These are phyloP conservation scores for Neoascia interrupta DNA, from an alignment of 2,888 invertebrate genomes.

Conservation along the genomic window DNA sequence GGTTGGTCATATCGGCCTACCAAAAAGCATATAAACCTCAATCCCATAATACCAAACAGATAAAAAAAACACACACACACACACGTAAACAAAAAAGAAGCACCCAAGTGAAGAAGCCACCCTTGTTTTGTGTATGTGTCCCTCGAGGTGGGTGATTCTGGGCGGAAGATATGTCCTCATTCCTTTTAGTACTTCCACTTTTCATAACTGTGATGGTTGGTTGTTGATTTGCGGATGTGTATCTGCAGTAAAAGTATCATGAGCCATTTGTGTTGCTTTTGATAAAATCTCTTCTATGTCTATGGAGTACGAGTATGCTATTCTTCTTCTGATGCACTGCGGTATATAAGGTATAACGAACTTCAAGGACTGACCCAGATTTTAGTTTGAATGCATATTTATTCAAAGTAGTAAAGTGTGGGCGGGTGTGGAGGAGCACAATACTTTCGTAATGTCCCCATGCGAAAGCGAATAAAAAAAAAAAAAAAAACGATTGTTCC, in stretches of 20 bases:
- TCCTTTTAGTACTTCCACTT: slow-evolving; percentile 11
- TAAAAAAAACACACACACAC: too few species aligned
- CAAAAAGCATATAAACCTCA: background rate
- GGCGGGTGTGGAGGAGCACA: background rate
- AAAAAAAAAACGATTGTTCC: slow-evolving; percentile 2
- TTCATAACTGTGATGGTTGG: slow-evolving; percentile 13
- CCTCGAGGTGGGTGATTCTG: background rate
- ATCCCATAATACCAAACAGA: background rate
- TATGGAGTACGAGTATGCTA: too few species aligned
- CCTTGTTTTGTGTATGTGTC: background rate
- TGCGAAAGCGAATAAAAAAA: too few species aligned
- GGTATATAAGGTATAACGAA: too few species aligned
- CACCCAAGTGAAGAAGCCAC: background rate
- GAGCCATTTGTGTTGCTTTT: slow-evolving; percentile 51
- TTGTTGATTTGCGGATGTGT: slow-evolving; percentile 50
- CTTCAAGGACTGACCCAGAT: slow-evolving; percentile 41
- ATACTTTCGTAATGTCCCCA: background rate
- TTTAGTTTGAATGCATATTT: slow-evolving; percentile 24
- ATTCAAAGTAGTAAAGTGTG: background rate
- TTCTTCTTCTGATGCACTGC: slow-evolving; percentile 23
- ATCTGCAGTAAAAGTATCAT: slow-evolving; percentile 50
- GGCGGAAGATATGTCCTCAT: slow-evolving; percentile 5
- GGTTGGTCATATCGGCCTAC: background rate
- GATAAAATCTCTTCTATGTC: slow-evolving; percentile 3
- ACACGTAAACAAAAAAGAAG: background rate